Conservation (phyloP, 2,888 invertebrate species). For the Acholoe squamosa region DNA sequence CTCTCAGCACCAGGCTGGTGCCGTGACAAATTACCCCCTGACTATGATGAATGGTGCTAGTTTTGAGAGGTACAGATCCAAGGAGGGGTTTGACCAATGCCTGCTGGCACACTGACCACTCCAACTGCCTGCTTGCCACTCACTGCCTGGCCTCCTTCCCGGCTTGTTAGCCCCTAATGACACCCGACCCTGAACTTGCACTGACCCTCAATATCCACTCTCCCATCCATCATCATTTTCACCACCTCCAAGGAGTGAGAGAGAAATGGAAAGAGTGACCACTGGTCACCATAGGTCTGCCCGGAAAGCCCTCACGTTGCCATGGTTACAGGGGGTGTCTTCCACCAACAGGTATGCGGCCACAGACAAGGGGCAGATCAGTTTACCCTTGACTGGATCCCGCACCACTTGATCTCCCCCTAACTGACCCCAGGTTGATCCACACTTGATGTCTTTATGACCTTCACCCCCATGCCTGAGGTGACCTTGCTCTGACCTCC, state of each 20-base stretch:
- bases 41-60: not conserved
- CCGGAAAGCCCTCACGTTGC: not conserved
- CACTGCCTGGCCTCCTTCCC: slow-evolving; percentile 1
- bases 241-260: not conserved
- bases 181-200: not conserved
- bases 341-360: slow-evolving; percentile 20
- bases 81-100: slow-evolving; percentile 24
- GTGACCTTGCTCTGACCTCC: slow-evolving; percentile 34
- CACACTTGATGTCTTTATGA: slow-evolving; percentile 59
- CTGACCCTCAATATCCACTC: slow-evolving; percentile 38
- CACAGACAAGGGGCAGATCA: not conserved
- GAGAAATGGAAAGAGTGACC: not conserved
- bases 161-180: slow-evolving; percentile 40
- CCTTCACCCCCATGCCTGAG: slow-evolving; percentile 3
- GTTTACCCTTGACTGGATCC: slow-evolving; percentile 51
- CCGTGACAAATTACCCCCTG: slow-evolving; percentile 35
- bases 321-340: not conserved
- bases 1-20: not conserved
- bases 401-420: slow-evolving; percentile 6
- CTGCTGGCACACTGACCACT: not conserved
- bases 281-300: not conserved
- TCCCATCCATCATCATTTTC: slow-evolving; percentile 38
- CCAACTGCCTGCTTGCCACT: not conserved
- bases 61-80: slow-evolving; percentile 16
- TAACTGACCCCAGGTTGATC: slow-evolving; percentile 22